Conservation (phyloP, 2,888 invertebrate species). For the Mimachlamys varia region DNA sequence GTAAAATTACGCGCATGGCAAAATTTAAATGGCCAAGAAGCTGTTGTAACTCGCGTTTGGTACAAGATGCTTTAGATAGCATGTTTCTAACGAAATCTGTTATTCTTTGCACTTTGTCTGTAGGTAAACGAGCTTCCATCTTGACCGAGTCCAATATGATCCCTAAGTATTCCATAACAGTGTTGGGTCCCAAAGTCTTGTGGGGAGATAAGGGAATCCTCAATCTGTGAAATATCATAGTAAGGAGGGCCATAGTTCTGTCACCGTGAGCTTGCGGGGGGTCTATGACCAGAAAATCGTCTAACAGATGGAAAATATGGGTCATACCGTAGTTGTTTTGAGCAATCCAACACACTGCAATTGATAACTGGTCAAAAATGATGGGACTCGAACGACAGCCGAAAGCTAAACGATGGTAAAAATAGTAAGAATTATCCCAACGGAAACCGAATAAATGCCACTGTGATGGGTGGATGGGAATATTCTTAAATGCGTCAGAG, state of each 20-base stretch:
- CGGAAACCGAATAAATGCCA: conserved; percentile 49
- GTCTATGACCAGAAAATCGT: conserved; percentile 55
- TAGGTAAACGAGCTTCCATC: conserved; percentile 50
- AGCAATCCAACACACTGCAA: conserved; percentile 55
- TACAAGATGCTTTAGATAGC: conserved; percentile 12
- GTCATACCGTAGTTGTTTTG: conserved; percentile 48
- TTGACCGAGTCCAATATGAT: conserved; percentile 37
- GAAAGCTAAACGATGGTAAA: conserved; percentile 48
- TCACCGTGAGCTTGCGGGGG: conserved; percentile 40
- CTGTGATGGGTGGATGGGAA: conserved; percentile 48
- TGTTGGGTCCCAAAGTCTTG: conserved; percentile 39
- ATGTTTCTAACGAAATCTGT: background rate
- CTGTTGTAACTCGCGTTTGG: conserved; percentile 44
- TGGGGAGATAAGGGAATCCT: conserved; percentile 46
- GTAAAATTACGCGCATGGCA: conserved; percentile 47
- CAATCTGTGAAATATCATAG: conserved; percentile 47
- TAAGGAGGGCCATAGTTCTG: conserved; percentile 52
- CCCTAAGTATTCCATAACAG: conserved; percentile 43
- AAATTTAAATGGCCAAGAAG: conserved; percentile 51
- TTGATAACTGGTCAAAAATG: conserved; percentile 50
- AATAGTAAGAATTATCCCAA: conserved; percentile 51
- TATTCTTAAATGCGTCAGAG: conserved; percentile 50
- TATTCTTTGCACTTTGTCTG: conserved; percentile 52
- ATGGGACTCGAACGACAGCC: conserved; percentile 50
- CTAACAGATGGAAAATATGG: conserved; percentile 52